Percentiles rank a stretch among this genome's conserved stretches.
phyloP scores from a whole-genome alignment of 2,113 vertebrate species.

The Alosa alosa region DNA sequence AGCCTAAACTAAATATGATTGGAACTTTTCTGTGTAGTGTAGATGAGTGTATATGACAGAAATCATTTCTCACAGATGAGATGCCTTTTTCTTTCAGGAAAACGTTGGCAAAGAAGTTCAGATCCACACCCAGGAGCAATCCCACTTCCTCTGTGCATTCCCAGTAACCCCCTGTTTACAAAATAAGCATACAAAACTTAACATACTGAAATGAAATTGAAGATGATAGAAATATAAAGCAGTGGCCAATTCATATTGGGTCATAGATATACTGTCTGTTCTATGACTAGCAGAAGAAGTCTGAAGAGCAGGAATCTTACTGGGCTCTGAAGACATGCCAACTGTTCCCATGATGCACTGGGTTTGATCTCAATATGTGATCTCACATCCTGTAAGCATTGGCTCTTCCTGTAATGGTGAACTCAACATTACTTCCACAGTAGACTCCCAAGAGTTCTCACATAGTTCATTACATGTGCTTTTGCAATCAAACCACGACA shows the following conservation, averaged over 20 bases:
- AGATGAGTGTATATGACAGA: not conserved
- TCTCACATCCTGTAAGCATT: too few species aligned
- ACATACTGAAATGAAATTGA: too few species aligned
- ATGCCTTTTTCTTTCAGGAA: slow-evolving; percentile 81
- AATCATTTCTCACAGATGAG: slow-evolving; percentile 67
- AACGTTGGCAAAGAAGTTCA: slow-evolving; percentile 65
- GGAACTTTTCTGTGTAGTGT: too few species aligned
- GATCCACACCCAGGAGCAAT: slow-evolving; percentile 63
- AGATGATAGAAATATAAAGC: too few species aligned
- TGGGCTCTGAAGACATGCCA: not conserved
- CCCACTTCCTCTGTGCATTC: slow-evolving; percentile 72
- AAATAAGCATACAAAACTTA: slow-evolving; percentile 13
- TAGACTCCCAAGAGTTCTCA: not conserved
- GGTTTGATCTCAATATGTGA: not conserved
- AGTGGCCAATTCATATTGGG: too few species aligned
- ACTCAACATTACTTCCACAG: not conserved
- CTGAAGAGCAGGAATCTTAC: not conserved
- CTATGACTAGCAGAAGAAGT: too few species aligned
- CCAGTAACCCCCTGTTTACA: slow-evolving; percentile 80
- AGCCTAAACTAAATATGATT: too few species aligned
- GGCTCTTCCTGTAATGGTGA: not conserved
- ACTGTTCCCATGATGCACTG: not conserved
- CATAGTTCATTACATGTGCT: too few species aligned
- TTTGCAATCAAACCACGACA: too few species aligned
- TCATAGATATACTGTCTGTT: too few species aligned